Evolutionary conservation across 2,113 vertebrate species (phyloP), one percentile per base, ranked within the genome.

Genomic region (Desmodus rotundus): DNA sequence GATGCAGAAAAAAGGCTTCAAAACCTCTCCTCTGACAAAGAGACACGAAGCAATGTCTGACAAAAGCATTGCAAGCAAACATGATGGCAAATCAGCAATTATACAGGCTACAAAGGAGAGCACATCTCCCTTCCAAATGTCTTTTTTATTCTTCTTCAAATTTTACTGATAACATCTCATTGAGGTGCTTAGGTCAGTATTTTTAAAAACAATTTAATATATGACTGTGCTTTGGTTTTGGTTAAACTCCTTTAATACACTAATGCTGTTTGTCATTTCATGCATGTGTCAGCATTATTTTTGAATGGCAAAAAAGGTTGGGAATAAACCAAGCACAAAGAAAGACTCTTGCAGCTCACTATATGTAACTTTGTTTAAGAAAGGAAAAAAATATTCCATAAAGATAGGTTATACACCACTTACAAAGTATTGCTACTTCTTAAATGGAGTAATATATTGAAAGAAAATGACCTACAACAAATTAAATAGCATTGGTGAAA

Each of bases 111-210:
- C 97, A 98, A 98, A 98, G 98, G 95, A 96, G 84, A 97, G 96
- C 95, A 92, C 93, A 94, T 98, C 98, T 98, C 97, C 98, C 98
- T 91, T 98, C 90, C 94, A 96, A 97, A 97, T 98, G 98, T 98
- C 98, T 98, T 89, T 95, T 89, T 92, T 89, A 45, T 94, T 95
- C 22, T 76, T 77, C 72, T 85, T 98, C 97, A 98, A 65, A 97
- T 98, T 98, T 98, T 97, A 97, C 94, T 97, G 98, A 97, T 98
- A 98, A 98, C 98, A 98, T 98, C 98, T 98, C 97, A 97, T 96
- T 97, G 97, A 99, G 98, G 97, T 99, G 98, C 99, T 99, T 98
- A 99, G 98, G 98, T 99, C 98, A 99, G 98, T 98, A 97, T 97
- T 99, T 99, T 98, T 98, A 99, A 98, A 99, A 98, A 98, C 98